Evolutionary conservation across 2,888 invertebrate species (phyloP).

Genomic region (Erynnis tages): DNA sequence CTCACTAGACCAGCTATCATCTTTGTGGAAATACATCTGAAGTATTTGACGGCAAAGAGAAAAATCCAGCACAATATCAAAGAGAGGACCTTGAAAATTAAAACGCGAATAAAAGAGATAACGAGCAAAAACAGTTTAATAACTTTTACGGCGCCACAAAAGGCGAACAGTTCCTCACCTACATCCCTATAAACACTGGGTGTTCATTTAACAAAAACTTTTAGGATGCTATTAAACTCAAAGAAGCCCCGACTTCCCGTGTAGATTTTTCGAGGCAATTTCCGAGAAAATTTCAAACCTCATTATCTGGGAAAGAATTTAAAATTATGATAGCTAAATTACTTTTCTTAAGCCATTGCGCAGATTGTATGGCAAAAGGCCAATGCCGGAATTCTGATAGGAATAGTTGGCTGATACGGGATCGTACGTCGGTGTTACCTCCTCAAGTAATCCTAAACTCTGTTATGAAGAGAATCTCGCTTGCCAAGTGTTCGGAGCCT

Average conservation of each 20-base stretch:
- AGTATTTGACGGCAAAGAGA: not conserved
- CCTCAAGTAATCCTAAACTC: slow-evolving; percentile 19
- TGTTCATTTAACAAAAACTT: slow-evolving; percentile 27
- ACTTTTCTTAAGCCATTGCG: slow-evolving; percentile 24
- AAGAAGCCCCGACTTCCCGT: slow-evolving; percentile 26
- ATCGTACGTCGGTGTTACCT: slow-evolving; percentile 16
- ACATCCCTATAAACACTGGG: slow-evolving; percentile 17
- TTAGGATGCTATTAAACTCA: slow-evolving; percentile 26
- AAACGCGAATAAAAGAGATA: not conserved
- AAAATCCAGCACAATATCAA: not conserved
- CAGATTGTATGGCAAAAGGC: slow-evolving; percentile 23
- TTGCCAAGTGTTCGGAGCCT: slow-evolving; percentile 16
- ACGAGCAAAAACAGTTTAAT: slow-evolving; percentile 24
- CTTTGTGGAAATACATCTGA: no score
- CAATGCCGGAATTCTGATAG: slow-evolving; percentile 18
- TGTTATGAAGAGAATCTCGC: slow-evolving; percentile 6
- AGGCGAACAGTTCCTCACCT: slow-evolving; percentile 23
- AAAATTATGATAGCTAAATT: slow-evolving; percentile 27
- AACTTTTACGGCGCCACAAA: slow-evolving; percentile 22
- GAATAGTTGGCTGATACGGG: slow-evolving; percentile 11
- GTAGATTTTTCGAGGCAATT: slow-evolving; percentile 27
- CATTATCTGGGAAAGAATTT: slow-evolving; percentile 23
- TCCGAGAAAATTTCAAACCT: slow-evolving; percentile 26
- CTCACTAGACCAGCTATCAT: no score
- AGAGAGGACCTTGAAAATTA: not conserved